Evolutionary conservation across 2,113 vertebrate species (phyloP), one percentile per base, ranked within the genome.

Genomic region (Oreochromis spilurus): DNA sequence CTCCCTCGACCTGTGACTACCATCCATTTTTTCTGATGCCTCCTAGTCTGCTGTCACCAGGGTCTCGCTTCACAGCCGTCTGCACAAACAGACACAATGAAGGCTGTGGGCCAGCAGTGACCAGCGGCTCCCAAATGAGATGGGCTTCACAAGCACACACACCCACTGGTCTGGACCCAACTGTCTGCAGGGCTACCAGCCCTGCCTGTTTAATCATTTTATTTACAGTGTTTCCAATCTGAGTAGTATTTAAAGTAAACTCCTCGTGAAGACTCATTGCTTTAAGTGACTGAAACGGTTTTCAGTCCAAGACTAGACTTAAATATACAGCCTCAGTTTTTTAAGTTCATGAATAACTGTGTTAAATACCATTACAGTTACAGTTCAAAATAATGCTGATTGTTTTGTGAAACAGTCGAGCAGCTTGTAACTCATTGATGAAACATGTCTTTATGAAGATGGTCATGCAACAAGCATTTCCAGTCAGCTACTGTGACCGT

Each of bases 131-230:
- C 36, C n/a, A 24, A 26, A 10, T 72, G 43, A 45, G 65, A 45
- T 45, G 40, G 58, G 58, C 58, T 62, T 34, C 29, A 34, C 5
- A 3, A 34, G 5, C 14, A 75, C 24, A 75, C 29, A 7, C 70
- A 19, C 67, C 5, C 40, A 45, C 0, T 24, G 24, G 9, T 48
- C 9, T 48, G 24, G 2, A 48, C 21, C 21, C 1, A 72, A 19
- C 40, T 26, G 21, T 26, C 40, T 72, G 8, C 38, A 72, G 3
- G 2, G 1, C 38, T 26, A 72, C 24, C 60, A 5, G 60, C 31
- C n/a, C 60, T 65, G 60, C 2, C 31, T 5, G 4, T 65, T 65
- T 12, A 36, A 38, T n/a, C 17, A 65, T 70, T 40, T 67, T 0
- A 13, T 48, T 75, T 45, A 14, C 3, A 1, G 10, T 26, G 21